Evolutionary conservation across 2,797 vertebrate species (phyloP), one percentile per base, ranked within the genome.

Genomic region (Sebastes nivosus): DNA sequence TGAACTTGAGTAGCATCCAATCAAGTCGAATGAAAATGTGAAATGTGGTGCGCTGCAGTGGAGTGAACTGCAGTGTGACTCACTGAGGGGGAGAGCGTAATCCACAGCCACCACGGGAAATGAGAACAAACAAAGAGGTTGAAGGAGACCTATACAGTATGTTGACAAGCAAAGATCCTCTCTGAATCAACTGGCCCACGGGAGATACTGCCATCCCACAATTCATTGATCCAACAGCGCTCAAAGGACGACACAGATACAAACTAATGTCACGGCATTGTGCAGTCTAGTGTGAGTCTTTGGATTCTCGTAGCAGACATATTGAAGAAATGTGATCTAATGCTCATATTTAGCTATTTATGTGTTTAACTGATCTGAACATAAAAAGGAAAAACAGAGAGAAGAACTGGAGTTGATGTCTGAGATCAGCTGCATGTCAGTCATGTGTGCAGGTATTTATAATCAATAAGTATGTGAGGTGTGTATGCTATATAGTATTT

Each of bases 61-160:
- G 64, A 6, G 60, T 61, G 38, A 61, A 8, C 88, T 72, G 88
- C n/a, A 83, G 79, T 30, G 68, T 84, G 81, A 88, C 68, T 84
- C 84, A 83, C 67, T 64, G 68, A 70, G 54, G 6, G 58, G 14
- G 67, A 75, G 71, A 38, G 46, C 10, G 3, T 69, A 76, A 81
- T 67, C 74, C 50, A 42, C 32, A 38, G 57, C 71, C 59, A 52
- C 34, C 12, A 20, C 24, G 24, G 57, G 27, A 55, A 71, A 69
- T 14, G 54, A 74, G 59, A 52, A 52, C 63, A 68, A 69, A 65
- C 25, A 20, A 25, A 72, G 32, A 32, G 58, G 34, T 11, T 34
- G 60, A 73, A 82, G 58, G 58, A 72, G 75, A 73, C 22, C 0
- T 59, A 59, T 4, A 29, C 59, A 59, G 29, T 1, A 1, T 27